Conservation (phyloP, 2,113 vertebrate species). For the Ailuropoda melanoleuca region DNA sequence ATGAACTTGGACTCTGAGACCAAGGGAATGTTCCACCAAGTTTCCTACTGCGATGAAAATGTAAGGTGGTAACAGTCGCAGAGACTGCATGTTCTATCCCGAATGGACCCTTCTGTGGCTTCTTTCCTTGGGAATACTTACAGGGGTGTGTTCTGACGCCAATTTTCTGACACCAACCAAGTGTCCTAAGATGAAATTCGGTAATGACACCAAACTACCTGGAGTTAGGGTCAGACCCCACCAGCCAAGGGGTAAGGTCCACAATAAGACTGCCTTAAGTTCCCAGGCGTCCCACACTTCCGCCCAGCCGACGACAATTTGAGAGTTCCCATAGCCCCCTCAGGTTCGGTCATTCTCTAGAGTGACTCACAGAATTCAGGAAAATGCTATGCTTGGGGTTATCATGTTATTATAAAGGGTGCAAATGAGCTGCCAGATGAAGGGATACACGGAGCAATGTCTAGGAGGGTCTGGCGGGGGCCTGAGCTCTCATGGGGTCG, state of each 20-base stretch:
- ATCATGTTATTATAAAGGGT: neutral
- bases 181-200: neutral
- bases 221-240: neutral
- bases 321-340: neutral
- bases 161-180: neutral
- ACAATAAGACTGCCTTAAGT: neutral
- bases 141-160: neutral
- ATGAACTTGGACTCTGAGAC: neutral
- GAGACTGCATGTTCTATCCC: neutral
- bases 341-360: neutral
- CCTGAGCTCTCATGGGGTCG: neutral
- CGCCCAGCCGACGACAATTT: neutral
- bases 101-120: neutral
- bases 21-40: neutral
- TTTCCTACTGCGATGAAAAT: neutral
- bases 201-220: neutral
- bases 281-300: neutral
- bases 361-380: neutral
- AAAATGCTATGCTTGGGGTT: neutral
- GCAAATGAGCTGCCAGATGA: neutral
- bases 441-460: neutral
- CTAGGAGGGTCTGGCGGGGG: neutral
- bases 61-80: neutral
- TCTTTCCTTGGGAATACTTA: neutral
- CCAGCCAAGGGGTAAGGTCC: neutral